These are phyloP conservation scores for Larimichthys crocea DNA, from an alignment of 2,113 vertebrate species.

Conservation along the genomic window DNA sequence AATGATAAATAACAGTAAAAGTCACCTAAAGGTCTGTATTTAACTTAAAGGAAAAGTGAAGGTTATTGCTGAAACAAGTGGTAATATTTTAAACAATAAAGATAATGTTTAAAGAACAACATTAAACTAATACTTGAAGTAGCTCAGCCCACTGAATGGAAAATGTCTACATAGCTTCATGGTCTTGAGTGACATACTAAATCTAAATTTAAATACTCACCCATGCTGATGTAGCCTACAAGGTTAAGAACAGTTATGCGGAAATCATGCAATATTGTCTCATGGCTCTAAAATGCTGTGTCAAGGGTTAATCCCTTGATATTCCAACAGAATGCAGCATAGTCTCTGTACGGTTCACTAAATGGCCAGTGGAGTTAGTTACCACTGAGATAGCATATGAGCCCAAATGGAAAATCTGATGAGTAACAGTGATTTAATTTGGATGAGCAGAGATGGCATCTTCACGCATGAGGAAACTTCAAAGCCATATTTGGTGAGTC, in stretches of 20 bases:
- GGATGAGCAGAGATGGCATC: conserved; percentile 61
- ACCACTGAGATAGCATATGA: conserved; percentile 46
- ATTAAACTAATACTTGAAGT: not conserved
- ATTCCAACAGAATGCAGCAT: conserved; percentile 13
- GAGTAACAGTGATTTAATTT: conserved; percentile 70
- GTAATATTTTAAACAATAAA: not conserved
- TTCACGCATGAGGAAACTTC: conserved; percentile 62
- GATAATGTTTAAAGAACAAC: not conserved
- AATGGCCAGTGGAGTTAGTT: conserved; percentile 52
- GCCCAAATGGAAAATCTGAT: conserved; percentile 59
- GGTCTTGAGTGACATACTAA: conserved; percentile 3
- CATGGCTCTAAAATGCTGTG: conserved; percentile 36
- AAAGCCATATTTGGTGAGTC: conserved; percentile 64
- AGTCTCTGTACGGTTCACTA: conserved; percentile 37
- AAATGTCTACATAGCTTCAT: not conserved
- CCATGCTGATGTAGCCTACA: not conserved
- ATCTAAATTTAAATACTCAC: conserved; percentile 41
- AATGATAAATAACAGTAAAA: not conserved
- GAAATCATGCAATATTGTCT: conserved; percentile 12
- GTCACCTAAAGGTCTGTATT: not conserved
- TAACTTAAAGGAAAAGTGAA: not conserved
- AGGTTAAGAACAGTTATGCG: conserved; percentile 21
- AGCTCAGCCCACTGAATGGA: not conserved
- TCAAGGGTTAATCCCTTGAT: conserved; percentile 48
- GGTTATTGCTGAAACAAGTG: not conserved